These are phyloP conservation scores for Discoglossus pictus DNA, from an alignment of 2,797 vertebrate species.

Conservation along the genomic window DNA sequence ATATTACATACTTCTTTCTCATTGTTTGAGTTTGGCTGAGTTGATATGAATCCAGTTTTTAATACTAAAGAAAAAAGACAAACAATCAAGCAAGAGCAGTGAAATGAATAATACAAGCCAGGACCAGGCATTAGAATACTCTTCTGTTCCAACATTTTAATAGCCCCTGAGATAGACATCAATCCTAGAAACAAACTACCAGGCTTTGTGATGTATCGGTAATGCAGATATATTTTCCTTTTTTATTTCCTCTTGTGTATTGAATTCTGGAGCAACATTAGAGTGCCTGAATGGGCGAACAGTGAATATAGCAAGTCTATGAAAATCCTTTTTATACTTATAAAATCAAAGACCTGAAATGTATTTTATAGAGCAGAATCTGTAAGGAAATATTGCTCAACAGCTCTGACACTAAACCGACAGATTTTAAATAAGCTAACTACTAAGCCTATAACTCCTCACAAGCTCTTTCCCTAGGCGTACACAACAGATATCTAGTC, in stretches of 20 bases:
- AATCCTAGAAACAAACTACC: not conserved
- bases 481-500: conserved; percentile 15
- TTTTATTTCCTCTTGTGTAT: conserved; percentile 5
- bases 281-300: conserved; percentile 4
- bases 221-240: conserved; percentile 12
- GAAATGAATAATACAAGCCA: conserved; percentile 6
- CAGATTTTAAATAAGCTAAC: conserved; percentile 37
- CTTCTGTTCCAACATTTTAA: conserved; percentile 15
- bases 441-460: conserved; percentile 36
- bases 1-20: too few relatives aligned
- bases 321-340: too few relatives aligned
- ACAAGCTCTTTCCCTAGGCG: conserved; percentile 13
- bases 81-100: too few relatives aligned
- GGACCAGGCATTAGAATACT: too few relatives aligned
- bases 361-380: conserved; percentile 10
- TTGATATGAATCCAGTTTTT: too few relatives aligned
- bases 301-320: conserved; percentile 9
- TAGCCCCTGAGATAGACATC: not conserved
- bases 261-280: not conserved
- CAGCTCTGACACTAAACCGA: conserved; percentile 23
- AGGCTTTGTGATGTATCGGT: not conserved
- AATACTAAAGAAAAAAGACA: too few relatives aligned
- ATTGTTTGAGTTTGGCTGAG: too few relatives aligned
- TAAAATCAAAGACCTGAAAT: conserved; percentile 9
- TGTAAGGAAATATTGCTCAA: conserved; percentile 10